These are phyloP conservation scores for Shargacucullia verbasci DNA, from an alignment of 2,888 invertebrate genomes.

Conservation along the genomic window DNA sequence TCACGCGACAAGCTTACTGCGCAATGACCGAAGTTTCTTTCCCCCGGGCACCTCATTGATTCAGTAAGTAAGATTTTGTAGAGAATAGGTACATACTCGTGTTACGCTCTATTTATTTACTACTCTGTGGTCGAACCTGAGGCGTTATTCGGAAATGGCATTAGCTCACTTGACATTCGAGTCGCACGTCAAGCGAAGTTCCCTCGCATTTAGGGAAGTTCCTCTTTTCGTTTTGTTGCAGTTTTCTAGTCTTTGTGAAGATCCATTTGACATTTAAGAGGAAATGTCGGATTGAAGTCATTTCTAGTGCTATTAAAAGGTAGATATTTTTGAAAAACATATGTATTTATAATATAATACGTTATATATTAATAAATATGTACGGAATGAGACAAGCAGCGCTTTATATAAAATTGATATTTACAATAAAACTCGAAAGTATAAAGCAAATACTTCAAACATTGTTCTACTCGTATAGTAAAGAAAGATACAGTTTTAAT, in stretches of 20 bases:
- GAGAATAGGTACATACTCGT: background rate
- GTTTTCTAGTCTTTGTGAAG: constrained; percentile 3
- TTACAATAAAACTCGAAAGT: too few species aligned
- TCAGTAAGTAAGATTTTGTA: too few species aligned
- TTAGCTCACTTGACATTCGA: constrained; percentile 53
- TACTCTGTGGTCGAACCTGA: constrained; percentile 26
- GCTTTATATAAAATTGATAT: too few species aligned
- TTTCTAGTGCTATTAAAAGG: background rate
- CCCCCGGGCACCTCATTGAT: too few species aligned
- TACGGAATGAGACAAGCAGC: too few species aligned
- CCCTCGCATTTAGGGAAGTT: constrained; percentile 32
- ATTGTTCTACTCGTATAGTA: too few species aligned
- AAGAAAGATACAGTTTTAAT: too few species aligned
- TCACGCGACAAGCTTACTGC: too few species aligned
- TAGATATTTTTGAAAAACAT: background rate
- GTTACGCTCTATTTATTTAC: constrained; percentile 7
- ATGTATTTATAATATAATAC: too few species aligned
- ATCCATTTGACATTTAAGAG: constrained; percentile 9
- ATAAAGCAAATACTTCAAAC: too few species aligned
- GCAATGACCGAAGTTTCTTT: too few species aligned
- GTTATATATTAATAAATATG: too few species aligned
- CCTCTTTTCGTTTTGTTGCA: constrained; percentile 29
- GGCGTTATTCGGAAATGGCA: constrained; percentile 42
- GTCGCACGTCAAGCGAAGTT: constrained; percentile 32
- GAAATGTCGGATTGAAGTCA: background rate